Evolutionary conservation across 2,113 vertebrate genomes (phyloP).

Genomic region (Barbus barbus): DNA sequence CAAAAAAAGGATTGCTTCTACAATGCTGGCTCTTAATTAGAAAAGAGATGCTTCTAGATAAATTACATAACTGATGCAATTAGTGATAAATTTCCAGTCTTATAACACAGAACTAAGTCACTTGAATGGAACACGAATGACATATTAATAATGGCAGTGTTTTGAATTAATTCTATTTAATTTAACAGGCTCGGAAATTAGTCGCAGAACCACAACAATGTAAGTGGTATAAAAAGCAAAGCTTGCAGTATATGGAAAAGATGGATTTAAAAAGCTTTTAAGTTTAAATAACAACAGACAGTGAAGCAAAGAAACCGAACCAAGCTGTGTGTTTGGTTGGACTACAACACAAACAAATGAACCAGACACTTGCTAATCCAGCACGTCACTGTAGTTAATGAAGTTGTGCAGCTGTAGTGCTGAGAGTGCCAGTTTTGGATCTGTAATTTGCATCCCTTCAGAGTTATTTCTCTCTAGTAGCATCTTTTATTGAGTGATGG

Average conservation of each 20-base stretch:
- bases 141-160: conserved; percentile 17
- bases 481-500: not conserved
- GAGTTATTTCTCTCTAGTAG: not conserved
- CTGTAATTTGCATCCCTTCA: conserved; percentile 7
- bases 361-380: conserved; percentile 32
- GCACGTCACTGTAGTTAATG: conserved; percentile 26
- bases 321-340: conserved; percentile 3
- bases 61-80: conserved; percentile 20
- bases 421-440: not conserved
- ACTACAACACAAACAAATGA: conserved; percentile 24
- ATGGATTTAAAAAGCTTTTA: not conserved
- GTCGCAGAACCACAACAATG: not conserved
- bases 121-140: not conserved
- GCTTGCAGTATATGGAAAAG: not conserved
- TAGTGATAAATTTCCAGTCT: not conserved
- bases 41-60: conserved; percentile 11
- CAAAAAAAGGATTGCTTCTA: not conserved
- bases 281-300: not conserved
- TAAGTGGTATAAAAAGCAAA: not conserved
- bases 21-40: not conserved
- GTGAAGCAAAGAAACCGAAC: not conserved
- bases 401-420: conserved; percentile 14
- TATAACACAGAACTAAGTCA: not conserved
- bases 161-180: conserved; percentile 22
- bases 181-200: not conserved